phyloP scores from a whole-genome alignment of 2,797 vertebrate genomes.

The Smutsia gigantea region DNA sequence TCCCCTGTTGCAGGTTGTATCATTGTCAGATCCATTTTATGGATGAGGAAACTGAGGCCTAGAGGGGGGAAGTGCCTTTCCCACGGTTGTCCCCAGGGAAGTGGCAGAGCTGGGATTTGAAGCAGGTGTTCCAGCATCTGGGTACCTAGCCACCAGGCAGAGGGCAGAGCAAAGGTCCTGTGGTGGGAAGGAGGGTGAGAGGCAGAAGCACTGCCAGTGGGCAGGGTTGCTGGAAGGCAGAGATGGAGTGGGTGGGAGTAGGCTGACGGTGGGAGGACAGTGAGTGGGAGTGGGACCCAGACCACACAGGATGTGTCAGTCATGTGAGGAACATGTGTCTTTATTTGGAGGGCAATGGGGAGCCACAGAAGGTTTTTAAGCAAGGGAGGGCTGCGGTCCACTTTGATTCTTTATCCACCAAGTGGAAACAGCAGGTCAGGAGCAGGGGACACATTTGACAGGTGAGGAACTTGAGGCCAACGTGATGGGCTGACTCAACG shows the following conservation, averaged over 20 bases:
- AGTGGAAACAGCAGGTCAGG: background rate
- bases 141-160: background rate
- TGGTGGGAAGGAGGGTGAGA: too few relatives aligned
- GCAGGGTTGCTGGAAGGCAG: background rate
- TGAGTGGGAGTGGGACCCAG: background rate
- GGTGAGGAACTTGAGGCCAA: background rate
- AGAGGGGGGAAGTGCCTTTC: background rate
- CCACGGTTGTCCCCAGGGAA: background rate
- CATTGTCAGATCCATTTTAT: background rate
- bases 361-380: background rate
- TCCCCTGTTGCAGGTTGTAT: background rate
- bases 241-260: accelerated
- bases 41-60: background rate
- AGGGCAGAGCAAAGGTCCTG: background rate
- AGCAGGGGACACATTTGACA: background rate
- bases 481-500: accelerated
- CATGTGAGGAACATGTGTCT: background rate
- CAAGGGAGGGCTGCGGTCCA: background rate
- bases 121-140: background rate
- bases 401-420: background rate
- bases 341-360: background rate
- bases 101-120: background rate
- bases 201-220: too few relatives aligned
- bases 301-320: background rate
- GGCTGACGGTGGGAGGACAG: background rate